A percentile compares a stretch with the other conserved stretches of the same genome.
These are phyloP conservation scores for Atopsyche davidsoni DNA, from an alignment of 1,140 invertebrate genomes.

Conservation along the genomic window DNA sequence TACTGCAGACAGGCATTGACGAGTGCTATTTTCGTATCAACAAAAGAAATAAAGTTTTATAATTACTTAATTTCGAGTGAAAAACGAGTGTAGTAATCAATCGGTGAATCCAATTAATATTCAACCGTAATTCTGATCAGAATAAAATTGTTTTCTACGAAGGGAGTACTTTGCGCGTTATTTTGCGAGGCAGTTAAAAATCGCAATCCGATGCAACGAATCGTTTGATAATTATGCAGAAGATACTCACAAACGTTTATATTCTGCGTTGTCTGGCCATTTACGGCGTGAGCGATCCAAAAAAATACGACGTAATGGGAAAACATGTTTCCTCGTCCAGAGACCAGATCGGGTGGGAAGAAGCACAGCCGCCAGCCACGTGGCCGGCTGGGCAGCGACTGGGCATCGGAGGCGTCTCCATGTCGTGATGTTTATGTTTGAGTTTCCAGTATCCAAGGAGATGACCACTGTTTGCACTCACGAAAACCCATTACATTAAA, in stretches of 20 bases:
- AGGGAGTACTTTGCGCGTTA: too few species aligned
- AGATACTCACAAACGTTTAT: conserved; percentile 54
- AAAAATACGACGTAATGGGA: conserved; percentile 7
- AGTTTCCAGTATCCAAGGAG: conserved; percentile 23
- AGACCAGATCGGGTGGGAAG: not conserved
- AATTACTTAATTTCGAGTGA: too few species aligned
- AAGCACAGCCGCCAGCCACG: not conserved
- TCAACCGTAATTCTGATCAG: too few species aligned
- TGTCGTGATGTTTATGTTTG: conserved; percentile 18
- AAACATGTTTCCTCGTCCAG: conserved; percentile 7
- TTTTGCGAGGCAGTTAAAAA: too few species aligned
- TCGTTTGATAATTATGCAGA: too few species aligned
- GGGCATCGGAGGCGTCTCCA: conserved; percentile 2
- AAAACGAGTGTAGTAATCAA: too few species aligned
- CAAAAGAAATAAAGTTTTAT: too few species aligned
- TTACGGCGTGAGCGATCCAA: conserved; percentile 1
- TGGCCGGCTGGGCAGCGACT: conserved; percentile 1
- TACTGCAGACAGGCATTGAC: too few species aligned
- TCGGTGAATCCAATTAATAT: too few species aligned
- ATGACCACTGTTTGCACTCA: conserved; percentile 23
- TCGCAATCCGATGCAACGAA: too few species aligned
- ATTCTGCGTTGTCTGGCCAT: conserved; percentile 51
- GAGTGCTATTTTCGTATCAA: too few species aligned
- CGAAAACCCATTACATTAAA: conserved; percentile 20
- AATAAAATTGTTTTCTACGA: too few species aligned